phyloP scores from a whole-genome alignment of 2,888 invertebrate species.

The Syrista parreyssii region DNA sequence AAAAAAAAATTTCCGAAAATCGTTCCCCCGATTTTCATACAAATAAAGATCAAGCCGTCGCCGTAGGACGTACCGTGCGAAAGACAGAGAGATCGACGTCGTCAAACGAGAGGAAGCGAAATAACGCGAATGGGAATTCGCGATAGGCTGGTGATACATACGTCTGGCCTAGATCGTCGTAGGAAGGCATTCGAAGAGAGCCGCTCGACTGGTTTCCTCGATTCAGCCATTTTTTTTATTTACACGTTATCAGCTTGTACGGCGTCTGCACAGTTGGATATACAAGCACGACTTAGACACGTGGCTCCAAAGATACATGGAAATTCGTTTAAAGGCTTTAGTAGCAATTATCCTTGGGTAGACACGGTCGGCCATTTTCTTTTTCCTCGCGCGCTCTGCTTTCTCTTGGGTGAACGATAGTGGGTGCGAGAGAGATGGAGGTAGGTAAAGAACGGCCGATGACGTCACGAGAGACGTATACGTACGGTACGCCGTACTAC shows the following conservation, averaged over 20 bases:
- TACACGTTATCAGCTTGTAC: neutral
- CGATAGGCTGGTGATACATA: neutral
- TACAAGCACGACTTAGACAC: neutral
- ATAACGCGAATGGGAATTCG: neutral
- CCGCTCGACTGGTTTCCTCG: neutral
- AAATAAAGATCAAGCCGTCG: neutral
- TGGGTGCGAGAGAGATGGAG: neutral
- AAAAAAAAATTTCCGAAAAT: neutral
- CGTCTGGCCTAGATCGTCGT: neutral
- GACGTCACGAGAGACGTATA: neutral
- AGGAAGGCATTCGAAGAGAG: neutral
- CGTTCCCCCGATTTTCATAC: neutral
- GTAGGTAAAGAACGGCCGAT: neutral
- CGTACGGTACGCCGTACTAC: too few relatives aligned
- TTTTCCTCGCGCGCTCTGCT: neutral
- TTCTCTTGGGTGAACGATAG: neutral
- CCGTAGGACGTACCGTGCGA: neutral
- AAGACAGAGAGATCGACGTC: neutral
- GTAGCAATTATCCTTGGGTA: neutral
- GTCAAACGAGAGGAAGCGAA: neutral
- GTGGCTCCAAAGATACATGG: neutral
- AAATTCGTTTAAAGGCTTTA: neutral
- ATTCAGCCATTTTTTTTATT: neutral
- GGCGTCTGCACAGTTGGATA: neutral
- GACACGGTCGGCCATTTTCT: neutral